Percentiles rank a stretch among this genome's conserved stretches.
Conservation (phyloP, 2,888 invertebrate species). For the Sinopyrophorus schimmeli region DNA sequence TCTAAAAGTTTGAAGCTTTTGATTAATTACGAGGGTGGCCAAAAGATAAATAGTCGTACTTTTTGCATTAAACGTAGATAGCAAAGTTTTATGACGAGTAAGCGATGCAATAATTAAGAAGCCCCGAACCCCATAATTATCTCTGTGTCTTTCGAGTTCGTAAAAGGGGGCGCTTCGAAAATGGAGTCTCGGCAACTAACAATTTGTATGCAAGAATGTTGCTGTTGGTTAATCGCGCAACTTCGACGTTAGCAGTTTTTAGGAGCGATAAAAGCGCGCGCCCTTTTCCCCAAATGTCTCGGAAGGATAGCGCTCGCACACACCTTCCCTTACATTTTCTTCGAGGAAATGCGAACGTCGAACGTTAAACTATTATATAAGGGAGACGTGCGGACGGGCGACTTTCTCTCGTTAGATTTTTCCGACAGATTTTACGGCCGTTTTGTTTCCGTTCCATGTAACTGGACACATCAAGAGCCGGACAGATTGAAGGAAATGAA, state of each 20-base stretch:
- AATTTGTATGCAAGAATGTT: conserved; percentile 18
- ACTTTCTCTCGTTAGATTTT: conserved; percentile 17
- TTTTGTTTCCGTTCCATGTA: conserved; percentile 11
- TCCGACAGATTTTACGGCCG: conserved; percentile 13
- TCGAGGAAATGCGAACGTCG: conserved; percentile 17
- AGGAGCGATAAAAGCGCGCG: conserved; percentile 20
- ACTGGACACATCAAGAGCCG: conserved; percentile 10
- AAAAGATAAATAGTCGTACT: too few relatives aligned
- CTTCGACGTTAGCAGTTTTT: conserved; percentile 20
- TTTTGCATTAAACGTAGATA: too few relatives aligned
- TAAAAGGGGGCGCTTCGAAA: conserved; percentile 1
- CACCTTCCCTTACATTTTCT: conserved; percentile 12
- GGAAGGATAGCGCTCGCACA: conserved; percentile 14
- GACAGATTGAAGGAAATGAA: conserved; percentile 26
- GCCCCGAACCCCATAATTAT: too few relatives aligned
- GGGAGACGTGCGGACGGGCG: conserved; percentile 17
- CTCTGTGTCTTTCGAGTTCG: too few relatives aligned
- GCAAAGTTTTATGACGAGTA: too few relatives aligned
- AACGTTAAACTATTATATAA: conserved; percentile 11
- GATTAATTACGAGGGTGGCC: too few relatives aligned
- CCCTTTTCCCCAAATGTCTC: conserved; percentile 16
- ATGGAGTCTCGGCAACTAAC: conserved; percentile 6
- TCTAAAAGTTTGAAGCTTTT: too few relatives aligned
- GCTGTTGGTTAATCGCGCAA: conserved; percentile 20
- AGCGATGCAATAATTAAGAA: too few relatives aligned